phyloP scores from a whole-genome alignment of 2,113 vertebrate genomes.

The Pao palembangensis region DNA sequence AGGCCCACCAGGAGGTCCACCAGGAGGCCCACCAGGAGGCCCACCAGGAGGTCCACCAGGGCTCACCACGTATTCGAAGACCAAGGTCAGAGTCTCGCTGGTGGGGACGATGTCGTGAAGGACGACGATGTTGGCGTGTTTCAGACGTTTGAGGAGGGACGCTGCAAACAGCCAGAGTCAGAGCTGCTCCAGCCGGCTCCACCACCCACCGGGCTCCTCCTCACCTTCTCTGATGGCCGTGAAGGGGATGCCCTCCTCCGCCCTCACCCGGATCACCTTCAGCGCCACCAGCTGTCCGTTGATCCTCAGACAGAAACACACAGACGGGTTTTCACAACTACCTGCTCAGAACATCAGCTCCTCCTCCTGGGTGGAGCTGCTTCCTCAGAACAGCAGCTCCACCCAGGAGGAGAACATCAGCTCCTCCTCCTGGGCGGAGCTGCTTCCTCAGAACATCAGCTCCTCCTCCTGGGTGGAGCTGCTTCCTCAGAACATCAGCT shows the following conservation, averaged over 20 bases:
- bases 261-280: constrained; percentile 86
- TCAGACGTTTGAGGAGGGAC: constrained; percentile 86
- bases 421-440: too few relatives aligned
- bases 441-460: too few relatives aligned
- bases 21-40: not conserved
- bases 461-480: too few relatives aligned
- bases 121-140: constrained; percentile 87
- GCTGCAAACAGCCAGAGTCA: constrained; percentile 57
- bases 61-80: constrained; percentile 91
- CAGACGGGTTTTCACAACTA: not conserved
- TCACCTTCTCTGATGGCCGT: constrained; percentile 88
- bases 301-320: constrained; percentile 64
- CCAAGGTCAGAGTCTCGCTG: constrained; percentile 84
- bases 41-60: not conserved
- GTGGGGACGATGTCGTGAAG: constrained; percentile 91
- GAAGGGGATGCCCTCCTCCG: constrained; percentile 86
- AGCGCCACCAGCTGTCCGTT: constrained; percentile 86
- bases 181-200: too few relatives aligned
- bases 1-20: too few relatives aligned
- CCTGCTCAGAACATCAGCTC: too few relatives aligned
- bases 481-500: too few relatives aligned
- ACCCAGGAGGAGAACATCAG: too few relatives aligned
- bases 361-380: too few relatives aligned
- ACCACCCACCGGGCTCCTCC: too few relatives aligned
- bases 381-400: too few relatives aligned